Conservation (phyloP, 2,113 vertebrate species). For the Lanius collurio region DNA sequence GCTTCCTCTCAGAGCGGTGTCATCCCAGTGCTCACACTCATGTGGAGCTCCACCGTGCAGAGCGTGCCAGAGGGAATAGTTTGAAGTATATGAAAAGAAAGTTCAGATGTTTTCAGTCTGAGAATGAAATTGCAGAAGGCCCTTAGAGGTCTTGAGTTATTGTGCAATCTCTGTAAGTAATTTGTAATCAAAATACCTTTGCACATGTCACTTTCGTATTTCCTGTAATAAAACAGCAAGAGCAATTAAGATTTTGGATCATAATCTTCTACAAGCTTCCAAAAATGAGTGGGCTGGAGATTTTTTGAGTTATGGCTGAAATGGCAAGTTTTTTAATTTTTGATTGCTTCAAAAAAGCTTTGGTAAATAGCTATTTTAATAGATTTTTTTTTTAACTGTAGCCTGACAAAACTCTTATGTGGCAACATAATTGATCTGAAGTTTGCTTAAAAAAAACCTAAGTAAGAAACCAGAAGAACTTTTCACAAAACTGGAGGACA, state of each 20-base stretch:
- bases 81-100: conserved; percentile 4
- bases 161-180: conserved; percentile 67
- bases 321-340: background rate
- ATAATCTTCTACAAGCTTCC: conserved; percentile 42
- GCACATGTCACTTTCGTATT: conserved; percentile 65
- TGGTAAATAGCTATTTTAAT: background rate
- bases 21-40: rapidly evolving
- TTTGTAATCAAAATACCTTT: conserved; percentile 69
- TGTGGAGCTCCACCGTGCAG: background rate
- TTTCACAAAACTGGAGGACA: background rate
- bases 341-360: background rate
- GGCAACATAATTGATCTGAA: background rate
- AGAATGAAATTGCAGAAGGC: conserved; percentile 59
- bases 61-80: background rate
- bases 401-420: background rate
- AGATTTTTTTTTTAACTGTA: background rate
- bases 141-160: conserved; percentile 60
- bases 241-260: conserved; percentile 64
- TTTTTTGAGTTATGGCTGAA: background rate
- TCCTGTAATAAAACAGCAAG: conserved; percentile 68
- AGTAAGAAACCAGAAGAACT: conserved; percentile 1
- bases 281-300: background rate
- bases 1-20: background rate
- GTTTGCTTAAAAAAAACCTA: background rate
- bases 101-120: conserved; percentile 53